Evolutionary conservation across 2,888 invertebrate genomes (phyloP), one percentile per base, ranked within the genome.

Genomic region (Drosophila ochracea): DNA sequence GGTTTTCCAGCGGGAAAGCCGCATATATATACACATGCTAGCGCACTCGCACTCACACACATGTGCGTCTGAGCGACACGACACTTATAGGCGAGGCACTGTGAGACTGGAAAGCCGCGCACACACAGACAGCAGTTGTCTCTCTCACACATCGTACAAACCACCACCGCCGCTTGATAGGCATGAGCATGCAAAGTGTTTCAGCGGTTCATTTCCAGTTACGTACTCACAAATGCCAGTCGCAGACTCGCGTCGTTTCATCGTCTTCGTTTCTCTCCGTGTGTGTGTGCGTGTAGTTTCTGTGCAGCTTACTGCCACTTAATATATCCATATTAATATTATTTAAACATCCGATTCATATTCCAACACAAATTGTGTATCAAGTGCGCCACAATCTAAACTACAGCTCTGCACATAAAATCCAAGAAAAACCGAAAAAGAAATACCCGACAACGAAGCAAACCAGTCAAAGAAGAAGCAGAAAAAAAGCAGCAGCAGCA

Each of bases 181-280:
- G 74, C 81, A 78, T 78, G 78, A 80, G 79, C 82, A 72, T 84
- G 79, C 84, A 80, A 83, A 83, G 80, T 80, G 82, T 79, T 78
- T 84, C 73, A 84, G 78, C 79, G 78, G 84, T 86, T 87, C 84
- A 91, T 89, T 91, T 84, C 85, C 82, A 84, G 83, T 80, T 91
- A 73, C 82, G 80, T 81, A 82, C 85, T 88, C 89, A 80, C 73
- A 78, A 78, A 77, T 76, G 78, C 58, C 82, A 79, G 84, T 89
- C 84, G 82, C 73, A 84, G 76, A 68, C 73, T 75, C 86, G 86
- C 88, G 78, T 87, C 84, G 90, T 71, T 83, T 80, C 65, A 58
- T 73, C 75, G 73, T 72, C 72, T 81, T 74, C 81, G 81, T 80
- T 73, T 74, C 57, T 73, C 72, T 64, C 66, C 66, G 41, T 67